phyloP scores from a whole-genome alignment of 1,140 invertebrate species.

The Globodera ellingtonae region DNA sequence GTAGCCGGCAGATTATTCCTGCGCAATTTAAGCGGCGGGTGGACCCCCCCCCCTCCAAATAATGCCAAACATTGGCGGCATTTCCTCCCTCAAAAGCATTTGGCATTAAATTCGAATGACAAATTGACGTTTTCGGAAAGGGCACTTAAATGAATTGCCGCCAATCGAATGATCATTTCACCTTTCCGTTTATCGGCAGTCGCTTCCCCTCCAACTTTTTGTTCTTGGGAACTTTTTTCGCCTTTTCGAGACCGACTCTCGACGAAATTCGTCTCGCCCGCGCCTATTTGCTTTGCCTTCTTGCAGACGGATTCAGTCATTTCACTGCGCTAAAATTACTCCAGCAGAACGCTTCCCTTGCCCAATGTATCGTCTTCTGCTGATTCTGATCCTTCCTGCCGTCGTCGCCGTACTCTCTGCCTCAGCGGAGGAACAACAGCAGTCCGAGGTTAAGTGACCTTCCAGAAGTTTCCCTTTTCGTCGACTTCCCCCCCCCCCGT shows the following conservation, averaged over 20 bases:
- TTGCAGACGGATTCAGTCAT: not conserved
- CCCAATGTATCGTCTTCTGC: not conserved
- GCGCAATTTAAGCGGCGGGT: not conserved
- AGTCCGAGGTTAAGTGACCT: not conserved
- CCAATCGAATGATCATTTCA: no score
- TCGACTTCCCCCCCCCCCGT: not conserved
- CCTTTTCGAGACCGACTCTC: no score
- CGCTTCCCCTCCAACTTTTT: no score
- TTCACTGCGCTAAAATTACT: not conserved
- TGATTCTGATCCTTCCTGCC: not conserved
- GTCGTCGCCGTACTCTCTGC: not conserved
- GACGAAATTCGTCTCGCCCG: no score
- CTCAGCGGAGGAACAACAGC: not conserved
- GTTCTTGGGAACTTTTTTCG: no score
- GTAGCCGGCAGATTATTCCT: not conserved
- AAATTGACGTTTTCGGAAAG: not conserved
- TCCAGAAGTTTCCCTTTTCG: not conserved
- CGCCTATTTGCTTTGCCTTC: not conserved
- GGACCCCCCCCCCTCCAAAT: no score
- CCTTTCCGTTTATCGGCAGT: no score
- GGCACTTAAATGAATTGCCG: no score
- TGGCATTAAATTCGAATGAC: not conserved
- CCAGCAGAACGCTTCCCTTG: not conserved
- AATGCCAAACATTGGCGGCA: not conserved
- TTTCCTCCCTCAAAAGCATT: not conserved